These are phyloP conservation scores for Podilymbus podiceps DNA, from an alignment of 2,113 vertebrate genomes.

Conservation along the genomic window DNA sequence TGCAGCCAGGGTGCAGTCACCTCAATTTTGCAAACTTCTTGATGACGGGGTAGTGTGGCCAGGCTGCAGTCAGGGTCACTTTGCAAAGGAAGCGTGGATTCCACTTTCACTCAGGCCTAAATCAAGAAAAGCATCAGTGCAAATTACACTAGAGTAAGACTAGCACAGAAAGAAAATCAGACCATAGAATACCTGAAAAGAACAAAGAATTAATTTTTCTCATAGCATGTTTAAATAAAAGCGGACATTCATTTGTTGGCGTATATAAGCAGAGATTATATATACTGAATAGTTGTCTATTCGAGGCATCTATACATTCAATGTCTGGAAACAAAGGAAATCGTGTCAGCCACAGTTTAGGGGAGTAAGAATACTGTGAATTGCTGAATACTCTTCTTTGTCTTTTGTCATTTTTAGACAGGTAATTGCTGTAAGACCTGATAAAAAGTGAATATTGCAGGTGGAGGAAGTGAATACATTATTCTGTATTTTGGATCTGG, in stretches of 20 bases:
- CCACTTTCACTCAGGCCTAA: neutral
- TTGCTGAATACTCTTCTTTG: fast-evolving
- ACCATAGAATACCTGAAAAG: neutral
- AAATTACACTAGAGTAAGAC: neutral
- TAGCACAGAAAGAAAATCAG: neutral
- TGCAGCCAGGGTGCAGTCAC: neutral
- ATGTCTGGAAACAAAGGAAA: neutral
- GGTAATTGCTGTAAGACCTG: neutral
- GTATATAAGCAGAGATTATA: neutral
- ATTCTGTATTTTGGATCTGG: neutral
- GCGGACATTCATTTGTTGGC: neutral
- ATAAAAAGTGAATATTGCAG: neutral
- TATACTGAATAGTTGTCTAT: neutral
- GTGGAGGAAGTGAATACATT: neutral
- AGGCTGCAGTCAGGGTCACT: neutral
- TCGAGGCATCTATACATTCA: neutral
- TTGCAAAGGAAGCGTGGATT: neutral
- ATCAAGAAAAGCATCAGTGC: neutral
- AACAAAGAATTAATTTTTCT: neutral
- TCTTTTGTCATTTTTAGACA: neutral
- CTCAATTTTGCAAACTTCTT: neutral
- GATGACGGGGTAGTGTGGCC: neutral
- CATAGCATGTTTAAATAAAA: neutral
- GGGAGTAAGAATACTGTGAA: neutral
- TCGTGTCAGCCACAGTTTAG: neutral